Evolutionary conservation across 2,113 vertebrate genomes (phyloP), one percentile per base, ranked within the genome.

Genomic region (Hypanus sabinus): DNA sequence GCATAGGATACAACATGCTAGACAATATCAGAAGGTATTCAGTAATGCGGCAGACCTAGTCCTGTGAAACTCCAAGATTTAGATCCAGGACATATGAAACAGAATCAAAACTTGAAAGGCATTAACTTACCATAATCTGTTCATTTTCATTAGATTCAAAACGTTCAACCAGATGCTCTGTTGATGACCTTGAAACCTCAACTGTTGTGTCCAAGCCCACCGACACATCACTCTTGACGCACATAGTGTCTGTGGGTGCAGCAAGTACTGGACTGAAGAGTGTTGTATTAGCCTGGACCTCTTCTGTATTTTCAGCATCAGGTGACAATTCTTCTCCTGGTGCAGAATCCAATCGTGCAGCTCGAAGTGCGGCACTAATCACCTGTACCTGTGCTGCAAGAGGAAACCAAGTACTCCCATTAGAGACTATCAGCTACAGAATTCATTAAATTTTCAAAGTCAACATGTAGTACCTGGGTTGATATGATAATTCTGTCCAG

Each of bases 381-480:
- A 98, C 98, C 96, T 98, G 97, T 70, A 98, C 97, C 96, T 98
- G 98, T 96, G 97, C 98, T 98, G 95, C 60, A 94, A 3, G 20
- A 76, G 60, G 85, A 90, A 68, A 33, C 5, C 85, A 65, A 90
- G 65, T 30, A 90, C 7, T 3, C 1, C 30, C n/a, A 68, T 68
- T 90, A 90, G 60, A 90, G 85, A 68, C 60, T 33, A 60, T 30
- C 81, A 11, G 20, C 24, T 85, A 22, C 24, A 30, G 24, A 60
- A 5, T 85, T 85, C 81, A 30, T 60, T 30, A 27, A 18, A 62
- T 1, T 30, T 62, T 9, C 24, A 85, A 55, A 87, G 60, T 20
- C 20, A 33, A 16, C 60, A 20, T 62, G 0, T 18, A 20, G 60
- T 33, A 60, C 30, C 30, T 65, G 36, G 95, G 9, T 94, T 9